Conservation (phyloP, 2,888 invertebrate genomes). For the Epirrhoe alternata region DNA sequence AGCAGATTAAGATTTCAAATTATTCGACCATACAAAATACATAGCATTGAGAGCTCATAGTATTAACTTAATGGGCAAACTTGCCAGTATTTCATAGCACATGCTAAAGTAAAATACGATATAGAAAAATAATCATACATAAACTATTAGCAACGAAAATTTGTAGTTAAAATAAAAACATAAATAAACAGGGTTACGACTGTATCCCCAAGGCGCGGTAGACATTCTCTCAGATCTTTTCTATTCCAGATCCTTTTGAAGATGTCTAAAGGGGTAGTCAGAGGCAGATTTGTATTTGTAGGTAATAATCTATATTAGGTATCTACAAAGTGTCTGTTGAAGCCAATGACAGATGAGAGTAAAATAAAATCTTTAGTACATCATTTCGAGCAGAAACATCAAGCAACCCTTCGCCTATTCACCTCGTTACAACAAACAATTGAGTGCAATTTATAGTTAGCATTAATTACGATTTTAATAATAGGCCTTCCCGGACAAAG, state of each 20-base stretch:
- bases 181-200: too few species aligned
- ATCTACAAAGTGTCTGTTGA: background rate
- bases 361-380: conserved; percentile 1
- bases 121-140: background rate
- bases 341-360: background rate
- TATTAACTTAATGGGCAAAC: background rate
- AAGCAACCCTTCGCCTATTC: conserved; percentile 7
- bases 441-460: conserved; percentile 33
- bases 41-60: background rate
- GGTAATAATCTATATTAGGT: too few species aligned
- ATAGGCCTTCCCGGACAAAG: conserved; percentile 27
- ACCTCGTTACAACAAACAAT: conserved; percentile 20
- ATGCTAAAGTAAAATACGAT: background rate
- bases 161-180: too few species aligned
- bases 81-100: background rate
- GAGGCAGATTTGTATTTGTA: too few species aligned
- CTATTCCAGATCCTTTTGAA: too few species aligned
- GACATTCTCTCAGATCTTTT: too few species aligned
- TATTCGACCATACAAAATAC: background rate
- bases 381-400: conserved; percentile 5
- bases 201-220: too few species aligned
- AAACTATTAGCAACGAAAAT: background rate
- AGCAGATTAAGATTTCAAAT: background rate
- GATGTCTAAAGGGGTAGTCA: too few species aligned
- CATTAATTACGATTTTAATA: conserved; percentile 35